Base-by-base conservation (phyloP, 2,797 vertebrate genomes). In the Mormyrops attenuatus region DNA sequence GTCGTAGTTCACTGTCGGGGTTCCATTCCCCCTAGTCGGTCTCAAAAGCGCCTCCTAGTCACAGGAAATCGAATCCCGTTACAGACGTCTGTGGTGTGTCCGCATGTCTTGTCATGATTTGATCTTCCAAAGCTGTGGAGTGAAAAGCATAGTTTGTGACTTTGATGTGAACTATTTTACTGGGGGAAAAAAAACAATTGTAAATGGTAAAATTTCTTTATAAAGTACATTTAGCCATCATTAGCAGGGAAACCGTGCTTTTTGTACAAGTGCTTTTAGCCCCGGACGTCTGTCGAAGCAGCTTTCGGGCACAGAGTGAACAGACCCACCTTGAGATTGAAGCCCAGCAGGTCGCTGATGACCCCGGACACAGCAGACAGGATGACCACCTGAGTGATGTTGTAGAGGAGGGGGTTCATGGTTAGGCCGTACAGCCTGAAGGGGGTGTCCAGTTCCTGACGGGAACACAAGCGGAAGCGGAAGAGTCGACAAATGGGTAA, bases 331-430 rank as follows among this genome's bases (percentile, higher is more conserved):
- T 99, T 99, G 92, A 99, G 96, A 93, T 99, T 99, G 95, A 99
- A 99, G 86, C 98, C 99, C 93, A 99, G 95, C 55, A 99, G 95
- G 95, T 99, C 99, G 89, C 98, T 99, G 93, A 99, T 99, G 93
- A 99, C 98, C 41, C 98, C 99, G 0, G 98, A 99, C 93, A 99
- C 97, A 0, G 99, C 99, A 0, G 99, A 99, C 91, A 99, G 94
- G 92, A 99, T 99, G 93, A 99, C 99, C 92, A 99, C 98, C 91
- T 99, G 99, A 60, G 98, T 99, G 94, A 99, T 99, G 93, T 99
- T 99, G 94, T 99, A 99, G 90, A 99, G 97, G 91, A 99, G 95
- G 60, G 98, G 98, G 92, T 99, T 99, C 98, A 99, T 99, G 1
- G 98, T 99, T 92, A 99, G 94, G 50, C 98, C 98, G 20, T 99